A percentile compares a stretch with the other conserved stretches of the same genome.
Conservation (phyloP, 1,140 invertebrate genomes). For the Nasonia longicornis region DNA sequence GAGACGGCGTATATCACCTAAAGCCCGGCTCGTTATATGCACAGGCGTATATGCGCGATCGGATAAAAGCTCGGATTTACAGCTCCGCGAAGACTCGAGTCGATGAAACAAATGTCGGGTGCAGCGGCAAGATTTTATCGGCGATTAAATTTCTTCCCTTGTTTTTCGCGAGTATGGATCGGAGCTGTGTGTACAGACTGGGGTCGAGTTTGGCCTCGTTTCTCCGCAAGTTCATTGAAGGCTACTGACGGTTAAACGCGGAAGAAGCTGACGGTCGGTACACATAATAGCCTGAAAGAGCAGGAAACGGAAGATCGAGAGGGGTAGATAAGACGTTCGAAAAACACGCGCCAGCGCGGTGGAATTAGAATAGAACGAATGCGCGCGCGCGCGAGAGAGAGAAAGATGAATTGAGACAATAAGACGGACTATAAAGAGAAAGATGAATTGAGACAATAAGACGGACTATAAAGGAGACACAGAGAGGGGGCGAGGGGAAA, state of each 20-base stretch:
- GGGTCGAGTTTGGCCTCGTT: slow-evolving; percentile 30
- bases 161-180: not conserved
- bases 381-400: not conserved
- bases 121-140: slow-evolving; percentile 10
- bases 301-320: too few species aligned
- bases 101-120: not conserved
- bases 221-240: slow-evolving; percentile 21
- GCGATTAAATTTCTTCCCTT: slow-evolving; percentile 1
- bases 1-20: not conserved
- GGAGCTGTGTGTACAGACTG: not conserved
- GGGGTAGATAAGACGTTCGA: slow-evolving; percentile 2
- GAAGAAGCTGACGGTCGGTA: not conserved
- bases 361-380: slow-evolving; percentile 26
- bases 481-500: not conserved
- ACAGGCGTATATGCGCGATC: not conserved
- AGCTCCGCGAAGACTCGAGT: not conserved
- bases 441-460: slow-evolving; percentile 29
- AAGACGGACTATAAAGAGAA: slow-evolving; percentile 29
- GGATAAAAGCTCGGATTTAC: slow-evolving; percentile 11
- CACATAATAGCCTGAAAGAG: not conserved
- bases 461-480: slow-evolving; percentile 17
- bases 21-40: not conserved
- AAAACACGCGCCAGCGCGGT: not conserved
- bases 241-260: slow-evolving; percentile 1
- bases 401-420: slow-evolving; percentile 31